phyloP scores from a whole-genome alignment of 2,888 invertebrate genomes.

The Drosophila mayaguana region DNA sequence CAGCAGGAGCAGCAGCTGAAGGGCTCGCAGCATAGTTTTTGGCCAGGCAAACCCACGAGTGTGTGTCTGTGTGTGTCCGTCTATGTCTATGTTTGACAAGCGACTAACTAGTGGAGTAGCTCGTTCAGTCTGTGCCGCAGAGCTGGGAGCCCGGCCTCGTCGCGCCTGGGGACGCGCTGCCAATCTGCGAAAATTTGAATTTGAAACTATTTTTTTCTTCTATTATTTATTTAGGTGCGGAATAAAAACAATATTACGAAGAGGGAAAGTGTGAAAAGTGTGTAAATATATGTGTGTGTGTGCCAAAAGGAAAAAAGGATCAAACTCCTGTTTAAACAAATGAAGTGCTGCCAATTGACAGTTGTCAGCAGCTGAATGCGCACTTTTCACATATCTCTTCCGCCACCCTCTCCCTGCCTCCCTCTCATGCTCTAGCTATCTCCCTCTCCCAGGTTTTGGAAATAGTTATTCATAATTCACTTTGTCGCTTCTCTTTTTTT shows the following conservation, averaged over 20 bases:
- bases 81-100: constrained; percentile 60
- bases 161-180: constrained; percentile 49
- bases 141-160: not conserved
- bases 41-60: too few relatives aligned
- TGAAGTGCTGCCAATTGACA: constrained; percentile 51
- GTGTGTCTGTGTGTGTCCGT: constrained; percentile 9
- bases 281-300: not conserved
- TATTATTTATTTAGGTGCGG: constrained; percentile 74
- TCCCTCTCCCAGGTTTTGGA: not conserved
- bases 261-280: constrained; percentile 16
- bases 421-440: fast-evolving
- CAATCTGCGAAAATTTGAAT: constrained; percentile 76
- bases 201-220: constrained; percentile 51
- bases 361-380: constrained; percentile 48
- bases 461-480: constrained; percentile 52
- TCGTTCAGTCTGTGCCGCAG: constrained; percentile 1
- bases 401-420: not conserved
- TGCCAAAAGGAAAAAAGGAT: constrained; percentile 23
- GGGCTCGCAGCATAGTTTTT: constrained; percentile 17
- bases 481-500: constrained; percentile 18
- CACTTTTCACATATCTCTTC: constrained; percentile 26
- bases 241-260: constrained; percentile 20
- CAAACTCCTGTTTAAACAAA: constrained; percentile 72
- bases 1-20: constrained; percentile 6
- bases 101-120: constrained; percentile 68